These are phyloP conservation scores for Stichopus chloronotus DNA, from an alignment of 35 echinoderm and acorn worm genomes.

Conservation along the genomic window DNA sequence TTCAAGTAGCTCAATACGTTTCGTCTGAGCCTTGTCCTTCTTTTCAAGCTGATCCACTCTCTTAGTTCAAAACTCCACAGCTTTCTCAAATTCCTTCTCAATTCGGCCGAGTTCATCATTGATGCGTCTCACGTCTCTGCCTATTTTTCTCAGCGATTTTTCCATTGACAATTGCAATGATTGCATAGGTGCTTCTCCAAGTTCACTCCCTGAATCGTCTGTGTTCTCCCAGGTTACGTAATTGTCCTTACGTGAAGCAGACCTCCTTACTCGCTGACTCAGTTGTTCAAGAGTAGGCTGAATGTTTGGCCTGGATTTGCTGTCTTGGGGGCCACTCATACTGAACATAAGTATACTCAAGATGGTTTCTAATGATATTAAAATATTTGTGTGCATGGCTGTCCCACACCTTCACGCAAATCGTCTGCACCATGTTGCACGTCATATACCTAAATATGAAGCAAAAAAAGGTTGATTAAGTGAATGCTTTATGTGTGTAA, in stretches of 20 bases:
- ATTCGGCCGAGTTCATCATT: neutral
- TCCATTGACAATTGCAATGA: neutral
- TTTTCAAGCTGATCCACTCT: neutral
- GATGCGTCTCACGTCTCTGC: neutral
- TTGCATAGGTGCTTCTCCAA: neutral
- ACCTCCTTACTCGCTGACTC: slow-evolving; percentile 4
- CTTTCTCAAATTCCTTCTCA: slow-evolving; percentile 12
- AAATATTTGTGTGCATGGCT: too few species aligned
- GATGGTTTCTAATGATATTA: too few species aligned
- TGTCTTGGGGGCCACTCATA: too few species aligned
- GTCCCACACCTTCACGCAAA: neutral
- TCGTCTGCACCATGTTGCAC: neutral
- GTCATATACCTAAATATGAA: neutral
- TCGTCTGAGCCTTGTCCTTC: neutral
- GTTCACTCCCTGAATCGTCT: neutral
- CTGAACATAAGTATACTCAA: too few species aligned
- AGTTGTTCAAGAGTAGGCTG: neutral
- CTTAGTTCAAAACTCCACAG: too few species aligned
- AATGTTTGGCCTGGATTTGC: neutral
- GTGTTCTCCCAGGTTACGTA: neutral
- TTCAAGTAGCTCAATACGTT: neutral
- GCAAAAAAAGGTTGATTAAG: neutral
- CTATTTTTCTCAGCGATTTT: neutral
- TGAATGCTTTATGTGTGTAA: too few species aligned
- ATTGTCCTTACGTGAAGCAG: neutral